These are phyloP conservation scores for Xyliphius kryptos DNA, from an alignment of 2,113 vertebrate species.

Conservation along the genomic window DNA sequence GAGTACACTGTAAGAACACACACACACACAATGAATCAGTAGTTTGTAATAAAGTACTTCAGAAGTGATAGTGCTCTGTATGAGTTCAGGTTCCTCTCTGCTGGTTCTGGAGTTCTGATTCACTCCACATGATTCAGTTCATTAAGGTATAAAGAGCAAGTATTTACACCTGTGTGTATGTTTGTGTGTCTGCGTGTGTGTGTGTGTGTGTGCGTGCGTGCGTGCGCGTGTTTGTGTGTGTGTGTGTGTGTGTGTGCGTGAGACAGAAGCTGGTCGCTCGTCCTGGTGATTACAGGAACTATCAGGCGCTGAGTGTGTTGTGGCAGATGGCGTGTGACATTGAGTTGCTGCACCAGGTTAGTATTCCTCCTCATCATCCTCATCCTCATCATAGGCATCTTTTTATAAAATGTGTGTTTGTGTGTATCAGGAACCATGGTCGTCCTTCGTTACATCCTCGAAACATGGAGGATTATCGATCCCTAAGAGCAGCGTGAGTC, in stretches of 20 bases:
- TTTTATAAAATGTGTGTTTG: neutral
- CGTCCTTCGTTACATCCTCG: constrained; percentile 69
- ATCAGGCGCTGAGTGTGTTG: constrained; percentile 72
- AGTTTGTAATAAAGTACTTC: no score
- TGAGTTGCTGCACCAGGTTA: constrained; percentile 79
- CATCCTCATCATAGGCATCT: no score
- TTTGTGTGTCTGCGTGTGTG: no score
- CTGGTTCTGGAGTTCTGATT: no score
- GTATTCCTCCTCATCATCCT: neutral
- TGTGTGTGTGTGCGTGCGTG: constrained; percentile 8
- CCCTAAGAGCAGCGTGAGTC: constrained; percentile 62
- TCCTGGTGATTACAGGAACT: constrained; percentile 59
- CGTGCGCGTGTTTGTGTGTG: constrained; percentile 1
- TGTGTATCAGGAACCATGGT: constrained; percentile 69
- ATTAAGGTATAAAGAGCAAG: neutral
- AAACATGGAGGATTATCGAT: constrained; percentile 31
- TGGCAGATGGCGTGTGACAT: constrained; percentile 85
- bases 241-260: constrained; percentile 10
- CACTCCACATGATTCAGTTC: neutral
- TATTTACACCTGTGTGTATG: neutral
- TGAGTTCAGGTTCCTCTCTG: no score
- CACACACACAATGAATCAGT: neutral
- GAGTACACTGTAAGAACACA: constrained; percentile 73
- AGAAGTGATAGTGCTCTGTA: no score
- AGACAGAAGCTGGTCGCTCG: constrained; percentile 67